Base-by-base conservation (phyloP, 1,140 invertebrate genomes). In the Drosophila santomea region DNA sequence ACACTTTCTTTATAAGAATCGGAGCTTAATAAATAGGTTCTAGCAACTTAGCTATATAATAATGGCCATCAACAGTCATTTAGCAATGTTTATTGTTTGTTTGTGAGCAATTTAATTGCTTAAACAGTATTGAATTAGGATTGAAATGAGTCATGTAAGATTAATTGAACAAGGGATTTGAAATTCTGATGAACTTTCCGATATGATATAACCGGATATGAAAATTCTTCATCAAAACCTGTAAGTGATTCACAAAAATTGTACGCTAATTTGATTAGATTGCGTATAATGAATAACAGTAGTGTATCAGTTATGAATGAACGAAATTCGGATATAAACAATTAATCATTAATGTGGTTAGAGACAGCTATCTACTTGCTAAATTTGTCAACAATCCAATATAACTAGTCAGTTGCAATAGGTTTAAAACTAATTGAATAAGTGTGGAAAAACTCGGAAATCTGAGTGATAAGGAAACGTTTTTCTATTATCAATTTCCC, bases 221-320 rank as follows among this genome's bases (percentile, higher is more conserved):
- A 36, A 17, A 48, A 17, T 8, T n/a, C 8, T 48, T 41, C n/a
- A 38, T 14, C n/a, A 8, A 50, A 48, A 58, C 66, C 44, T 55
- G 50, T 28, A 35, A 47, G 44, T 72, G 68, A 72, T 39, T 72
- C 68, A 63, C 28, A 36, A 11, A 56, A 14, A 10, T 25, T 14
- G 1, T 47, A 58, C 10, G 44, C 45, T 50, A 71, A 71, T 71
- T 71, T 58, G 68, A 72, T 72, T 72, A 72, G 68, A 71, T 48
- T 56, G 23, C 14, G 39, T 47, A 14, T 67, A 47, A 55, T 69
- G 61, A 69, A 69, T 67, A 45, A 45, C 43, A 12, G 36, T 51
- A 43, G 17, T 50, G 14, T 51, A 50, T 50, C 58, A 64, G 43
- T 51, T 51, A 17, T 67, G 45, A 67, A 67, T 67, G 63, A 51